Evolutionary conservation across 2,113 vertebrate genomes (phyloP).

Genomic region (Cochlearius cochlearius): DNA sequence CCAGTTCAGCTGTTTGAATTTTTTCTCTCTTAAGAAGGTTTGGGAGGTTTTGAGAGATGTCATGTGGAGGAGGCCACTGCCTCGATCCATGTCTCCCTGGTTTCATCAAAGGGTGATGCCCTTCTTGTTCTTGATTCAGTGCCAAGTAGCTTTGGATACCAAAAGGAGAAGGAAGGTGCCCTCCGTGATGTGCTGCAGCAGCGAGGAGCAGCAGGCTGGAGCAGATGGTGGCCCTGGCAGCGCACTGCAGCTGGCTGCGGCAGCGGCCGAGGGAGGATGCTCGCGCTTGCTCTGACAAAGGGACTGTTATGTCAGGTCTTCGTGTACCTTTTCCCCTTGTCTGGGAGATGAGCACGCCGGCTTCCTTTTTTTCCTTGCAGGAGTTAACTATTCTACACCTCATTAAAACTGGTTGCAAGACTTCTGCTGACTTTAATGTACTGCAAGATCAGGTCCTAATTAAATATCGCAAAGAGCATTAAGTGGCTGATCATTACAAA

Average conservation of each 20-base stretch:
- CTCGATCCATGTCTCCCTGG: rapidly evolving
- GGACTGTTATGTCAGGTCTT: neutral
- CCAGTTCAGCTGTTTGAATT: neutral
- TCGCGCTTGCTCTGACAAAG: neutral
- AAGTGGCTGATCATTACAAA: slow-evolving; percentile 8
- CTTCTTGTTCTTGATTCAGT: neutral
- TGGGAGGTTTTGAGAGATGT: neutral
- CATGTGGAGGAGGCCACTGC: rapidly evolving
- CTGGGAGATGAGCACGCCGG: neutral
- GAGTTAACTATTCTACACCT: neutral
- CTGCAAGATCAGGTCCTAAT: neutral
- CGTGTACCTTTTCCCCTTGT: neutral
- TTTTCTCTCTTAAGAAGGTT: neutral
- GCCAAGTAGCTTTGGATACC: neutral
- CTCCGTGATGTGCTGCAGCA: neutral
- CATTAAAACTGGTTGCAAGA: neutral
- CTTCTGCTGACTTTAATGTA: neutral
- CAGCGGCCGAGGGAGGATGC: neutral
- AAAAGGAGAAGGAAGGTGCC: neutral
- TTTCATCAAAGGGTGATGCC: neutral
- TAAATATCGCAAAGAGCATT: neutral
- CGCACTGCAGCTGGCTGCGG: rapidly evolving
- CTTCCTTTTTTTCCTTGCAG: neutral
- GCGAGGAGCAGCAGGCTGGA: neutral
- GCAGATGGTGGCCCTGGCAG: neutral